Evolutionary conservation across 2,113 vertebrate species (phyloP).

Genomic region (Bubo scandiacus): DNA sequence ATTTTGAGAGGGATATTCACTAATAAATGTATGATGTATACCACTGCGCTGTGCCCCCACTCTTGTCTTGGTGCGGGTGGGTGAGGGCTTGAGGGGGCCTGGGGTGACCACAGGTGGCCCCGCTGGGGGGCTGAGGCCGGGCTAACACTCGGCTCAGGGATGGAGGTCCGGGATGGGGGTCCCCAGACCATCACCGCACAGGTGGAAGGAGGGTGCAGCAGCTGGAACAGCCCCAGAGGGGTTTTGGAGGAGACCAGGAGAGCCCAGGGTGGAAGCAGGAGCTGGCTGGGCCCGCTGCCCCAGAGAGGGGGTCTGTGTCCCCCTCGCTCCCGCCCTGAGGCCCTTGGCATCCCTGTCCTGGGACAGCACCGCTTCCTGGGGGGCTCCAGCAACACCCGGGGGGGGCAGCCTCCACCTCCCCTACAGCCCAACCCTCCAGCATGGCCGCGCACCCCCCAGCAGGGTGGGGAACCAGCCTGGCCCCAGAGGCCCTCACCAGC

Average conservation of each 20-base stretch:
- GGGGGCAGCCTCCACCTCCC: neutral
- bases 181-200: rapidly evolving
- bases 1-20: constrained; percentile 99
- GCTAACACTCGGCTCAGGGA: neutral
- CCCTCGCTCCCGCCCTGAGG: rapidly evolving
- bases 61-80: neutral
- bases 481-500: too few species aligned
- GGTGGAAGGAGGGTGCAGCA: too few species aligned
- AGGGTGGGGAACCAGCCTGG: too few species aligned
- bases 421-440: neutral
- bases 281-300: neutral
- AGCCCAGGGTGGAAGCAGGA: neutral
- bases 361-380: rapidly evolving
- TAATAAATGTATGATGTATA: constrained; percentile 99
- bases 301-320: rapidly evolving
- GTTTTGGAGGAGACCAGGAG: neutral
- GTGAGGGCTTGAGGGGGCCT: neutral
- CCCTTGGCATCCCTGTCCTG: rapidly evolving
- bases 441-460: rapidly evolving
- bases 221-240: too few species aligned
- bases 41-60: constrained; percentile 47
- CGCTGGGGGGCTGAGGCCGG: neutral
- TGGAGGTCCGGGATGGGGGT: neutral
- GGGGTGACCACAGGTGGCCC: neutral
- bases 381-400: neutral